Conservation (phyloP, 2,113 vertebrate species). For the Epinephelus cyanopodus region DNA sequence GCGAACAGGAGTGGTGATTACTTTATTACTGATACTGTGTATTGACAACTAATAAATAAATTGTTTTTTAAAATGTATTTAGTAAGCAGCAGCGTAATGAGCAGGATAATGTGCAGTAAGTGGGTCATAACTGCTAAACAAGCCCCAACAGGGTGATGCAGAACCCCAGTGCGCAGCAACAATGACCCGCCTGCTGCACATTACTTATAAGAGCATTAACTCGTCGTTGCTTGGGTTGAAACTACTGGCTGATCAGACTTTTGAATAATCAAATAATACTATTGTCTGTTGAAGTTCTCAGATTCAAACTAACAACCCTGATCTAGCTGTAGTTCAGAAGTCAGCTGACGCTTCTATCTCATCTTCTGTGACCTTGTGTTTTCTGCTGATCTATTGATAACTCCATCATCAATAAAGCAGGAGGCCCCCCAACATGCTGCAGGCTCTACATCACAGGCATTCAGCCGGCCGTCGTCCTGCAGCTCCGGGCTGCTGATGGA, state of each 20-base stretch:
- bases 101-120: too few relatives aligned
- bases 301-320: not conserved
- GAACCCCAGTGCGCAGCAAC: too few relatives aligned
- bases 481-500: constrained; percentile 53
- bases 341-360: not conserved
- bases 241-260: not conserved
- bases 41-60: too few relatives aligned
- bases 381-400: not conserved
- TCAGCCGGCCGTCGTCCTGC: not conserved
- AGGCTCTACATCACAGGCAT: not conserved
- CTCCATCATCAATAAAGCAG: constrained; percentile 5
- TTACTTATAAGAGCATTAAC: not conserved
- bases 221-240: not conserved
- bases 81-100: too few relatives aligned
- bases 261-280: not conserved
- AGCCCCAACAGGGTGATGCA: too few relatives aligned
- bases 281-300: not conserved
- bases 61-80: too few relatives aligned
- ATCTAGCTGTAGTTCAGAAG: not conserved
- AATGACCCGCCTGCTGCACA: too few relatives aligned
- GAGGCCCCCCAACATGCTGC: not conserved
- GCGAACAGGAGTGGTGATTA: too few relatives aligned
- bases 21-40: too few relatives aligned
- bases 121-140: too few relatives aligned
- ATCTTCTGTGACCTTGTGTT: not conserved